Evolutionary conservation across 2,888 invertebrate genomes (phyloP), one percentile per base, ranked within the genome.

Genomic region (Flexamia atlantica): DNA sequence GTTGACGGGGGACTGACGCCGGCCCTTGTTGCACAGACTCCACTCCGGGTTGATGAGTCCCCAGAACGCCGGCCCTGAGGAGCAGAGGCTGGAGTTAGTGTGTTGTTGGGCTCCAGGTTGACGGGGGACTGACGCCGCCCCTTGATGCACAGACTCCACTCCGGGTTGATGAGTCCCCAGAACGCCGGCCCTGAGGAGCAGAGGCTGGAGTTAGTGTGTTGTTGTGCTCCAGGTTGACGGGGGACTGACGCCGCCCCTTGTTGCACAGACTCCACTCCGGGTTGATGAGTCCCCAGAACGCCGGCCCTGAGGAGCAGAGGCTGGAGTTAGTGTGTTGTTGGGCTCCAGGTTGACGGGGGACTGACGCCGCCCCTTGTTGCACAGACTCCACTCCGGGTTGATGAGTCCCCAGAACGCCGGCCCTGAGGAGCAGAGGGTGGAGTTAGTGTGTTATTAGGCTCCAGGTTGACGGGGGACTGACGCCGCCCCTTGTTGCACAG

Each of bases 321-420:
- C 4, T 36, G 4, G 36, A 9, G 9, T 36, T 36, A 99, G 95
- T 87, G 99, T 93, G 89, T 96, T 95, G 90, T 94, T 94, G 36
- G 99, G 99, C 89, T 99, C 98, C 89, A 99, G 93, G 92, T 99
- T 97, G 89, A 99, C 97, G 30, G 99, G 99, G 60, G 98, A 98
- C 92, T 99, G 99, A 89, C 98, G 94, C 88, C 98, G 94, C 85
- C 99, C 99, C 90, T 98, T 97, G 93, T 97, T 97, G 93, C 99
- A 99, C 87, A 99, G 94, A 88, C 96, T 96, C 99, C 99, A 99
- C 90, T 99, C 98, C 74, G 98, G 97, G 92, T 99, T 99, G 91
- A 99, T 97, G 87, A 98, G 92, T 85, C 99, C 99, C 99, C 99
- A 99, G 91, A 98, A 99, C 84, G 97, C 97, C 84, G 99, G 98